These are phyloP conservation scores for Cepaea nemoralis DNA, from an alignment of 1,140 invertebrate species.

Conservation along the genomic window DNA sequence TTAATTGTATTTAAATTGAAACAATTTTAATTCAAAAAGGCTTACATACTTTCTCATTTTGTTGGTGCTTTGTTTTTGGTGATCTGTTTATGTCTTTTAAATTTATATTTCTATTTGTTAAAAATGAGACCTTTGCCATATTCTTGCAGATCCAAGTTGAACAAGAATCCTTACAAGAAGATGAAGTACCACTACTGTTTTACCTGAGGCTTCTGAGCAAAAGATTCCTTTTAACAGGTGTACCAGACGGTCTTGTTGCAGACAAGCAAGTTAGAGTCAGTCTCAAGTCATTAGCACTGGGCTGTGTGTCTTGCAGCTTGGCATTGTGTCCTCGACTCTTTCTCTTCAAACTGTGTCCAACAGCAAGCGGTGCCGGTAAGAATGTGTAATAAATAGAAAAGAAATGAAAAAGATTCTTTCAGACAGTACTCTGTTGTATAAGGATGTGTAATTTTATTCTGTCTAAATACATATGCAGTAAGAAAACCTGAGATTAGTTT, in stretches of 20 bases:
- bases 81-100: no score
- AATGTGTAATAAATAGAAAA: neutral
- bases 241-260: conserved; percentile 76
- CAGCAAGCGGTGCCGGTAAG: conserved; percentile 35
- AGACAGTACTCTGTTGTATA: no score
- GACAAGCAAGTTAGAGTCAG: conserved; percentile 84
- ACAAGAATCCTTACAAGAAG: conserved; percentile 38
- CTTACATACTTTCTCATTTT: no score
- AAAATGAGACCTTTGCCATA: no score
- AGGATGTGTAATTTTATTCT: no score
- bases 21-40: no score
- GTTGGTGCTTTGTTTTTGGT: no score
- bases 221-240: conserved; percentile 82
- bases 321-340: conserved; percentile 81
- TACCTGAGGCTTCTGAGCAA: conserved; percentile 82
- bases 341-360: conserved; percentile 74
- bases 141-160: conserved; percentile 20
- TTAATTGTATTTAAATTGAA: no score
- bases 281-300: conserved; percentile 85
- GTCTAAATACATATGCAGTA: no score
- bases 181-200: conserved; percentile 80
- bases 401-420: no score
- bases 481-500: no score
- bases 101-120: no score
- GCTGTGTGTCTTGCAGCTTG: conserved; percentile 81